Conservation (phyloP, 1,140 invertebrate species). For the Pogonomyrmex californicus region DNA sequence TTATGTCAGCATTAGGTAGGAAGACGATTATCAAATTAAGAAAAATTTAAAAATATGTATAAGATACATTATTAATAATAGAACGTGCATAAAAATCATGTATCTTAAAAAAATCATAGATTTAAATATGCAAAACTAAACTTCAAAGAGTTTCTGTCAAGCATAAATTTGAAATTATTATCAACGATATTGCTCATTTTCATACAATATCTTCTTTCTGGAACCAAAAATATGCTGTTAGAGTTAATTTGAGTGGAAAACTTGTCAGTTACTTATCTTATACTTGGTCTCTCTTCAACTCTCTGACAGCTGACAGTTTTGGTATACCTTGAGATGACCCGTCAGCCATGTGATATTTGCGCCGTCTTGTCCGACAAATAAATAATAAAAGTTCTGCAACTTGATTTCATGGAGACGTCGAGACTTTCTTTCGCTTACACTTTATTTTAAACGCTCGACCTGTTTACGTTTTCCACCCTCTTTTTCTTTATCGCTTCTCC, state of each 20-base stretch:
- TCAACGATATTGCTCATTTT: constrained; percentile 22
- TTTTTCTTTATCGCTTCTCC: constrained; percentile 57
- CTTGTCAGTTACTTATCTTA: constrained; percentile 24
- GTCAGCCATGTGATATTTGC: constrained; percentile 59
- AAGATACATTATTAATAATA: not conserved
- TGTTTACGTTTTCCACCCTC: constrained; percentile 63
- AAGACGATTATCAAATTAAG: not conserved
- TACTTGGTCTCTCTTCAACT: constrained; percentile 34
- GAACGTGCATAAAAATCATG: not conserved
- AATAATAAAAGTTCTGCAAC: constrained; percentile 58
- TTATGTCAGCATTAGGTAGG: not conserved
- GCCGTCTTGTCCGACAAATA: constrained; percentile 48
- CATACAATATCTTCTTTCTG: not conserved
- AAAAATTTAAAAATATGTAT: not conserved
- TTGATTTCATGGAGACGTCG: constrained; percentile 56
- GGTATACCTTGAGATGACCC: constrained; percentile 30
- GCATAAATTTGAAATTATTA: constrained; percentile 39
- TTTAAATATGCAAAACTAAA: not conserved
- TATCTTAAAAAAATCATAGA: not conserved
- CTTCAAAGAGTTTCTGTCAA: not conserved
- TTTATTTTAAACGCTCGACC: constrained; percentile 65
- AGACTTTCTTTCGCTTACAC: constrained; percentile 54
- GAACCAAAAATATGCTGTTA: not conserved
- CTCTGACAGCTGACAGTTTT: constrained; percentile 38
- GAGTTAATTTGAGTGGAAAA: constrained; percentile 46